These are phyloP conservation scores for Ispidina lecontei DNA, from an alignment of 2,797 vertebrate species.

Conservation along the genomic window DNA sequence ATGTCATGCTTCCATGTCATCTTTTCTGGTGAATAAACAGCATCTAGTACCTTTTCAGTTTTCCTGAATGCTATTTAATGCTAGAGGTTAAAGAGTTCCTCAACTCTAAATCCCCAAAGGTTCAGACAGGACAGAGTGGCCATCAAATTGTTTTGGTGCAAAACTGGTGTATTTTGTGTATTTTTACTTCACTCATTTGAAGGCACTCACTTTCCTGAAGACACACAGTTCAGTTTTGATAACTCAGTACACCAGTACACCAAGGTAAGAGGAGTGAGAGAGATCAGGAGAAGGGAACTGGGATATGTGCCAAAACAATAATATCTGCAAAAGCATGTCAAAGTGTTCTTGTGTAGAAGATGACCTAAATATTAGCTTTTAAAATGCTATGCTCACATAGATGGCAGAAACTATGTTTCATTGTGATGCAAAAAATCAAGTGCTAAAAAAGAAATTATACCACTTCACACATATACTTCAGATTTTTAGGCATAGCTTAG, in stretches of 20 bases:
- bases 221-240: background rate
- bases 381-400: background rate
- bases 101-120: background rate
- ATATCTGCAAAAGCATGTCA: background rate
- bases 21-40: background rate
- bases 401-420: background rate
- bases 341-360: background rate
- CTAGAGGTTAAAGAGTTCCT: background rate
- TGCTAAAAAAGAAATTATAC: background rate
- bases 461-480: background rate
- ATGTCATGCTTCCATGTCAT: background rate
- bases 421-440: background rate
- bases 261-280: background rate
- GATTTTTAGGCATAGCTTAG: background rate
- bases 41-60: background rate
- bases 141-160: background rate
- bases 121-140: background rate
- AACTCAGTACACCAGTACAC: background rate
- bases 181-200: background rate
- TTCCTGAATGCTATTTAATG: background rate
- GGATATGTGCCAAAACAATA: background rate
- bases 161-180: background rate
- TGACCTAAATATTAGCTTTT: background rate
- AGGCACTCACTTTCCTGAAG: slow-evolving; percentile 6
- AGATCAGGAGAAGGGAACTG: background rate